phyloP scores from a whole-genome alignment of 2,888 invertebrate genomes.

The Adelognathus sp. region DNA sequence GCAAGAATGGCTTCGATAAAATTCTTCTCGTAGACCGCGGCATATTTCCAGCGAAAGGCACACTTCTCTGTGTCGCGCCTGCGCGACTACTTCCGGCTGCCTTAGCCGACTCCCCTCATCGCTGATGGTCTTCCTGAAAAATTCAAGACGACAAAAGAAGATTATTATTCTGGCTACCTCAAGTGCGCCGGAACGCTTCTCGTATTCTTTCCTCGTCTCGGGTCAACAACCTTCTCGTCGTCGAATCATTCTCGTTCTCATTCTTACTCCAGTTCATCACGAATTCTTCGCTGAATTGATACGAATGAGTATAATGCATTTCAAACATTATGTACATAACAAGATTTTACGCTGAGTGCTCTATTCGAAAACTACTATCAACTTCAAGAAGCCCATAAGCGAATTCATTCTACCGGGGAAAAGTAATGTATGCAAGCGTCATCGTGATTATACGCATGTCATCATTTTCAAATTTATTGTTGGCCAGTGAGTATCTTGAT shows the following conservation, averaged over 20 bases:
- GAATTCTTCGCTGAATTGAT: neutral
- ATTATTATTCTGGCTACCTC: constrained; percentile 38
- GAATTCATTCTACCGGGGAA: too few relatives aligned
- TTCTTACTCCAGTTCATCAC: constrained; percentile 2
- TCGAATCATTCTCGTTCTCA: constrained; percentile 29
- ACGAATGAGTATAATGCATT: neutral
- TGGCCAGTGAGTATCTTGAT: too few relatives aligned
- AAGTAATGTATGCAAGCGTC: too few relatives aligned
- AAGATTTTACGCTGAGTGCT: neutral
- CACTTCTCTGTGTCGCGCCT: constrained; percentile 69
- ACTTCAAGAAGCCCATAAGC: neutral
- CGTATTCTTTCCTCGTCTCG: constrained; percentile 1
- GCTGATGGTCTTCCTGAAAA: constrained; percentile 73
- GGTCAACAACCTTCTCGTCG: constrained; percentile 22
- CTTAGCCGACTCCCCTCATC: constrained; percentile 80
- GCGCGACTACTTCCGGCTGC: constrained; percentile 69
- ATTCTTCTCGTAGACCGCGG: constrained; percentile 74
- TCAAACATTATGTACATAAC: neutral
- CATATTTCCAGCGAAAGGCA: constrained; percentile 75
- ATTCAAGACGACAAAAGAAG: constrained; percentile 52
- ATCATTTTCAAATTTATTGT: too few relatives aligned
- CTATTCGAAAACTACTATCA: neutral
- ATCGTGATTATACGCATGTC: too few relatives aligned
- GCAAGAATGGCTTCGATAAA: constrained; percentile 75
- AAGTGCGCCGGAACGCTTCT: constrained; percentile 12